Evolutionary conservation across 2,113 vertebrate species (phyloP), one percentile per base, ranked within the genome.

Genomic region (Mormoops blainvillei): DNA sequence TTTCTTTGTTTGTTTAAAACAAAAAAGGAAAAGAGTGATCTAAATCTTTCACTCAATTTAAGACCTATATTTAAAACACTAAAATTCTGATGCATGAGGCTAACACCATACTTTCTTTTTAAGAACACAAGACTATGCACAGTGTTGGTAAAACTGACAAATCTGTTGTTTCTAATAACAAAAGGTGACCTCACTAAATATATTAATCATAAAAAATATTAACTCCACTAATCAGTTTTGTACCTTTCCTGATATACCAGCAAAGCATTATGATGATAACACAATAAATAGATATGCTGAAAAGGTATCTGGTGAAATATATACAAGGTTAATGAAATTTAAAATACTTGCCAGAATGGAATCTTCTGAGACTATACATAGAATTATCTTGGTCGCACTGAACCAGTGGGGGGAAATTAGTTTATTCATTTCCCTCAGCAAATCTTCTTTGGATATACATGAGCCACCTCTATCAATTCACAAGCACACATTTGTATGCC

Each of bases 371-470:
- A 86, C 33, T 65, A 96, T n/a, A 41, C 68, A 94, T 12, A 91
- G 74, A 91, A 80, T 81, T 93, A 65, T 68, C 93, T 91, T 82
- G 77, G 73, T 91, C 91, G 94, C 61, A 80, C 0, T 67, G 90
- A 94, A 80, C 58, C 38, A 76, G 7, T 54, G 43, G 78, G 71
- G 63, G 36, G 67, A 3, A 81, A 98, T 95, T 65, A 89, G 85
- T 95, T 97, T 87, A 91, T 76, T 93, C 87, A 89, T 92, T 96
- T 87, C 50, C 80, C 67, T 87, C 58, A n/a, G 88, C 93, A 97
- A 95, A 96, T 50, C 92, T 74, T 70, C 68, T 96, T 43, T 45
- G 68, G 78, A 95, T 68, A 87, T 26, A 86, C 26, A 68, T 16
- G 63, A 91, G 94, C 56, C 38, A 78, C 50, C 85, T 22, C 19